Percentiles rank a stretch among this genome's conserved stretches.
Conservation (phyloP, 2,113 vertebrate genomes). For the Embiotoca jacksoni region DNA sequence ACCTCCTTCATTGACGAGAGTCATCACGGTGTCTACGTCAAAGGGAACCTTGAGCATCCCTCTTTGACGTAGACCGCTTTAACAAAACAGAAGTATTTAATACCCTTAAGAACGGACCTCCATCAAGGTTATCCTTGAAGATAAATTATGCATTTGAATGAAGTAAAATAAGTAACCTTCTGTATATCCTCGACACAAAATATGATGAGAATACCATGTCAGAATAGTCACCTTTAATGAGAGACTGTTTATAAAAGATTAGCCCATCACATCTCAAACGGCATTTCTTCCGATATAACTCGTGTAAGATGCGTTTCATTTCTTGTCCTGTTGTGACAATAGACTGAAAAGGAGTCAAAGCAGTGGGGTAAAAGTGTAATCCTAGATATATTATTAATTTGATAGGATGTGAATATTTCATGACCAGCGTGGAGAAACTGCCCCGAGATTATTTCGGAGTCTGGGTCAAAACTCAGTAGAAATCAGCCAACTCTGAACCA, state of each 20-base stretch:
- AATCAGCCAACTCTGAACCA: slow-evolving; percentile 54
- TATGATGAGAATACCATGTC: slow-evolving; percentile 30
- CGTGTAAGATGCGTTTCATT: slow-evolving; percentile 26
- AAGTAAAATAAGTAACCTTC: neutral
- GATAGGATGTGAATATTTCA: slow-evolving; percentile 71
- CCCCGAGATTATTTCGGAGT: slow-evolving; percentile 67
- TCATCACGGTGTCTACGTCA: too few species aligned
- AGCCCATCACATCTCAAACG: neutral
- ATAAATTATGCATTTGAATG: neutral
- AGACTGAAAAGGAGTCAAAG: slow-evolving; percentile 26
- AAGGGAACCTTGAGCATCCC: too few species aligned
- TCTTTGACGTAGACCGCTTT: too few species aligned
- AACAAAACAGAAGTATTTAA: too few species aligned
- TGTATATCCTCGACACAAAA: neutral
- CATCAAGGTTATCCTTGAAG: neutral
- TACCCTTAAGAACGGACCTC: too few species aligned
- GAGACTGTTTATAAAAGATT: neutral
- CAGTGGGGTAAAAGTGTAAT: slow-evolving; percentile 55
- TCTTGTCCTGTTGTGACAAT: slow-evolving; percentile 41
- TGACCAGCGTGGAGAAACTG: slow-evolving; percentile 46
- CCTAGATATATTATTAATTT: slow-evolving; percentile 69
- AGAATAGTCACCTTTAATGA: slow-evolving; percentile 18
- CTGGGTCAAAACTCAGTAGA: slow-evolving; percentile 70
- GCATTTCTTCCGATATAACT: slow-evolving; percentile 31
- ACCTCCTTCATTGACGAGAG: too few species aligned